Conservation (phyloP, 2,797 vertebrate genomes). For the Scolopax bukidnonensis region DNA sequence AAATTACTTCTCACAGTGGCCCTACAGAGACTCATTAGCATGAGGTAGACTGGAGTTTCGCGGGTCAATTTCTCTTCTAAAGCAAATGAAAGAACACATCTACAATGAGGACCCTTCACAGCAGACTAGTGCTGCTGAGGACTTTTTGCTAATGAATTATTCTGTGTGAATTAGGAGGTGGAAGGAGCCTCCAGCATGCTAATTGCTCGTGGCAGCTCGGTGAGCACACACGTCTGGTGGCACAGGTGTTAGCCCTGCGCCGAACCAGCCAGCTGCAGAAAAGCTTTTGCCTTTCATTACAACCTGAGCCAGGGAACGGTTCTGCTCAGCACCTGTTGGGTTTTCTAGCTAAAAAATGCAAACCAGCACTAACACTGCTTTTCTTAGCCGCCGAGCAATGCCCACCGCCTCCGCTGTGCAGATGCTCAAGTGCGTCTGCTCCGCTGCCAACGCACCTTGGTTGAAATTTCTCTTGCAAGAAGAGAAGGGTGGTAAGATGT, state of each 20-base stretch:
- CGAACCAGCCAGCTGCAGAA: neutral
- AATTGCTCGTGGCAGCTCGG: neutral
- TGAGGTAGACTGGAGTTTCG: neutral
- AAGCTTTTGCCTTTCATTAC: neutral
- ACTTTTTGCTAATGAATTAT: neutral
- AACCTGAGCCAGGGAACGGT: neutral
- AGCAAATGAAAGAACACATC: neutral
- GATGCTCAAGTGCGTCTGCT: neutral
- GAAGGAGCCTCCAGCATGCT: neutral
- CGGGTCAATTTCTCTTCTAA: neutral
- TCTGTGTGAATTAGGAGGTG: neutral
- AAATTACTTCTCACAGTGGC: neutral
- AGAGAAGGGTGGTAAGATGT: neutral
- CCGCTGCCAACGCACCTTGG: fast-evolving
- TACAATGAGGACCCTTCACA: neutral
- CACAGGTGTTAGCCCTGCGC: fast-evolving
- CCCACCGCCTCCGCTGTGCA: neutral
- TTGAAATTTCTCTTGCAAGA: neutral
- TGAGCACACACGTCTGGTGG: neutral
- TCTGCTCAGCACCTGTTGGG: neutral
- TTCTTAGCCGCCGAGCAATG: fast-evolving
- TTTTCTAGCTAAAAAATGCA: neutral
- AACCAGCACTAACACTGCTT: neutral
- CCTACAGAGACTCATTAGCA: neutral
- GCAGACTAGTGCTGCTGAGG: neutral